Conservation (phyloP, 1,140 invertebrate species). For the Parapsyche elsis region DNA sequence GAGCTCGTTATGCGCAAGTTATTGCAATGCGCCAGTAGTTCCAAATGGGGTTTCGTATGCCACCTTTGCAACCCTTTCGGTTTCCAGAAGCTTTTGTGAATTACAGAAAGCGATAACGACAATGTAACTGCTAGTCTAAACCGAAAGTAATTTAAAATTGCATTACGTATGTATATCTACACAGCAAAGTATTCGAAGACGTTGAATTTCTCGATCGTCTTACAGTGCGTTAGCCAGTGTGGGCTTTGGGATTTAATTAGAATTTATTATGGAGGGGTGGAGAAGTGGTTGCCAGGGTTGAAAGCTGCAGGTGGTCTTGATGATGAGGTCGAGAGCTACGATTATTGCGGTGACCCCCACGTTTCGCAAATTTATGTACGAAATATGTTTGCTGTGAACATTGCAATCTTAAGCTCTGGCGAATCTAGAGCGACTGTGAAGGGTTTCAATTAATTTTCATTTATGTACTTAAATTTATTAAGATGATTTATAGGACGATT, state of each 20-base stretch:
- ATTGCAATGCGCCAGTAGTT: too few species aligned
- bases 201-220: neutral
- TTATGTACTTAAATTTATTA: too few species aligned
- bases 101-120: too few species aligned
- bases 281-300: neutral
- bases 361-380: slow-evolving; percentile 46
- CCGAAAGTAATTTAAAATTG: too few species aligned
- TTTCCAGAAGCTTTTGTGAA: too few species aligned
- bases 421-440: neutral
- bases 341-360: slow-evolving; percentile 6
- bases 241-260: neutral
- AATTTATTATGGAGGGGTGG: neutral
- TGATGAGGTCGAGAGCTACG: slow-evolving; percentile 55
- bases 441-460: neutral
- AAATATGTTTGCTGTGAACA: slow-evolving; percentile 38
- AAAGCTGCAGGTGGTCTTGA: slow-evolving; percentile 58
- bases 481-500: too few species aligned
- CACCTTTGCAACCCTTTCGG: too few species aligned
- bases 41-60: too few species aligned
- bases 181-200: too few species aligned
- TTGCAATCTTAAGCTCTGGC: slow-evolving; percentile 36
- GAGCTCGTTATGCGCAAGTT: too few species aligned
- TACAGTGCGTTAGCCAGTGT: neutral
- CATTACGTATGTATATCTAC: too few species aligned
- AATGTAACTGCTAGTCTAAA: too few species aligned